These are phyloP conservation scores for Paramormyrops hopkinsi DNA, from an alignment of 2,797 vertebrate species.

Conservation along the genomic window DNA sequence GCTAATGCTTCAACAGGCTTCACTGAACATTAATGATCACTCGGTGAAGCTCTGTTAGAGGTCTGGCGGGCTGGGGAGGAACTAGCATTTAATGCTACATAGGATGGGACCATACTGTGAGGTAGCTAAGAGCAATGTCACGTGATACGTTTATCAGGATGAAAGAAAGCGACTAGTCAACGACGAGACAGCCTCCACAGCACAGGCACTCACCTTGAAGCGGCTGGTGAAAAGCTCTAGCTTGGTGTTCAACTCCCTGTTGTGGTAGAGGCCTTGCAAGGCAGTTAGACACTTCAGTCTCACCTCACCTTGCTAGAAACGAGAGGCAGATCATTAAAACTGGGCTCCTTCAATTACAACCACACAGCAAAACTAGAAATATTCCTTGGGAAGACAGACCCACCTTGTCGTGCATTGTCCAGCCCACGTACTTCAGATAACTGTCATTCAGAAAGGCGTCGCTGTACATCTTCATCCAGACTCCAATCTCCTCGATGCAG, in stretches of 20 bases:
- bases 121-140: too few species aligned
- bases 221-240: constrained; percentile 98
- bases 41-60: not conserved
- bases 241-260: constrained; percentile 95
- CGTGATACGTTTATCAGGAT: not conserved
- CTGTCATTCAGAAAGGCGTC: constrained; percentile 97
- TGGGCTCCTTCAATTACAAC: not conserved
- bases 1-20: not conserved
- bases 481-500: constrained; percentile 94
- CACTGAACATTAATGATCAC: not conserved
- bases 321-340: constrained; percentile 18
- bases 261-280: constrained; percentile 96
- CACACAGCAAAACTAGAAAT: not conserved
- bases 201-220: constrained; percentile 77
- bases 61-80: not conserved
- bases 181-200: not conserved
- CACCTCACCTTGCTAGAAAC: constrained; percentile 91
- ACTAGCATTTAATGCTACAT: not conserved
- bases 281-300: constrained; percentile 97
- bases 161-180: not conserved
- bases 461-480: constrained; percentile 98
- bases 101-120: not conserved
- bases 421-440: constrained; percentile 95
- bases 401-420: constrained; percentile 98
- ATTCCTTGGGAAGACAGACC: constrained; percentile 19